These are phyloP conservation scores for Diachrysia chrysitis DNA, from an alignment of 2,888 invertebrate genomes.

Conservation along the genomic window DNA sequence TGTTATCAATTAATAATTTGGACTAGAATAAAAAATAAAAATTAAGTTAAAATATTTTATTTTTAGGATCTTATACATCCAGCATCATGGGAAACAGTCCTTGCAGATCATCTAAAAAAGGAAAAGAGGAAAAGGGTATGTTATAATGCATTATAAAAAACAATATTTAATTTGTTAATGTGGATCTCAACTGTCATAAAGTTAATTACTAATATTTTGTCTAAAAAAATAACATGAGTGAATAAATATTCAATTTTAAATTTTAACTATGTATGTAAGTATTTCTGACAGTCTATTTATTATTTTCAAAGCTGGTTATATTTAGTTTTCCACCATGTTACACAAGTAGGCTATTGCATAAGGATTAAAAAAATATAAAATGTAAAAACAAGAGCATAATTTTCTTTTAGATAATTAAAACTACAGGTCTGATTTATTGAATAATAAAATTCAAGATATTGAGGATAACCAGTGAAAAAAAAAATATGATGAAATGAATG, in stretches of 20 bases:
- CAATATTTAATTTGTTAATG: too few relatives aligned
- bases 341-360: neutral
- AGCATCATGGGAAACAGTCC: neutral
- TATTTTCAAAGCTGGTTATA: neutral
- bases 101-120: neutral
- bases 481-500: neutral
- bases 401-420: neutral
- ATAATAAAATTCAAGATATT: neutral
- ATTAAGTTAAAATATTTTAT: neutral
- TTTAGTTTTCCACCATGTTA: neutral
- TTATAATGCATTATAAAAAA: too few relatives aligned
- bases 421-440: slow-evolving; percentile 1
- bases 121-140: neutral
- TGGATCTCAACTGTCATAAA: too few relatives aligned
- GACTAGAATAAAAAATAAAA: neutral
- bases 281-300: neutral
- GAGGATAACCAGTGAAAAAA: neutral
- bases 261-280: neutral
- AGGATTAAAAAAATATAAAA: neutral
- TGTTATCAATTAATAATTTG: neutral
- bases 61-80: neutral
- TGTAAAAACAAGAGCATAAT: neutral
- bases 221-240: too few relatives aligned
- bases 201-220: too few relatives aligned
- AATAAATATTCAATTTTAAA: neutral